Base-by-base conservation (phyloP, 2,797 vertebrate genomes). In the Paramormyrops hopkinsi region DNA sequence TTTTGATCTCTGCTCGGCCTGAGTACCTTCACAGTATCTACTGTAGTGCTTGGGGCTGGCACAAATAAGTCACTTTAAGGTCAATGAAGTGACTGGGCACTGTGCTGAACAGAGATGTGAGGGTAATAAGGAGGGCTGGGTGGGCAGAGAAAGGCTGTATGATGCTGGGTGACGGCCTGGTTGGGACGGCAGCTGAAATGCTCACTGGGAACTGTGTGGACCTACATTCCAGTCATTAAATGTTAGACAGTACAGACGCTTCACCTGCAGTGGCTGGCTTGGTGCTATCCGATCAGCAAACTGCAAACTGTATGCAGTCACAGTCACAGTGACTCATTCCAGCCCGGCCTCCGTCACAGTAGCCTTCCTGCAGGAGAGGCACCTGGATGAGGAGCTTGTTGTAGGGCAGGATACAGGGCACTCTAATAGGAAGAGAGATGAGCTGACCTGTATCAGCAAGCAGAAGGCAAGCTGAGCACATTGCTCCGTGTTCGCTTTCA, bases 51-150 rank as follows among this genome's bases (percentile, higher is more conserved):
- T 84, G 69, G 82, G 50, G 17, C 90, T 33, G 73, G 46, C 54
- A 86, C 90, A 91, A 90, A 79, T 91, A 89, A 88, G 62, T 87
- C 86, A 89, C 54, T 89, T 91, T 86, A 89, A 86, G 88, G 41
- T 48, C 46, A 50, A 90, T 89, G 59, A 90, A 79, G 88, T 46
- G 88, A 46, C 69, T 89, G 54, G 85, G 33, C 25, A 53, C 84
- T 82, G 14, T 65, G 73, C 25, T 69, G 46, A 84, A 53, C 88
- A 69, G 73, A 59, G 33, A 54, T 41, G 12, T 85, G 51, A 46
- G 48, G 22, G 51, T 90, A 88, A 89, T 62, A 76, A 59, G 88
- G 59, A 85, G 53, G 88, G 44, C 82, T 46, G 87, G 51, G 86
- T 3, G 6, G 37, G 73, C 37, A 19, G 73, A 37, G 12, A 73